Percentiles rank a stretch among this genome's conserved stretches.
These are phyloP conservation scores for Sarcophaga carnaria DNA, from an alignment of 2,888 invertebrate genomes.

Conservation along the genomic window DNA sequence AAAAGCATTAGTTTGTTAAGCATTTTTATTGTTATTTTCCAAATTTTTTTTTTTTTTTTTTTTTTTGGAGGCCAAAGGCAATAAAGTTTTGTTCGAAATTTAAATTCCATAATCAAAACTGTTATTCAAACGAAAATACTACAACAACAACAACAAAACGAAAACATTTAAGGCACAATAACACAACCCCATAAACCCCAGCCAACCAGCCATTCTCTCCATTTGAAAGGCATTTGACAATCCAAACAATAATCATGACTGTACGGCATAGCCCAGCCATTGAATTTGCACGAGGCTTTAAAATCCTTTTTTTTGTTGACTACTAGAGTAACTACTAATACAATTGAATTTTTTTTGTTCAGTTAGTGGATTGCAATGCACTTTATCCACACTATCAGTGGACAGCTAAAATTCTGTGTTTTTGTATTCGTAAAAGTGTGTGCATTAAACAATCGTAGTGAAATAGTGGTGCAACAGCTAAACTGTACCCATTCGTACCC, in stretches of 20 bases:
- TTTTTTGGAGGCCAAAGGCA: neutral
- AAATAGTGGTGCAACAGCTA: conserved; percentile 34
- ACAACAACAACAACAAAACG: neutral
- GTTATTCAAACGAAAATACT: neutral
- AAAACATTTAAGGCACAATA: neutral
- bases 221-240: neutral
- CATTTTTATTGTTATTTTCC: conserved; percentile 22
- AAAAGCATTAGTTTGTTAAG: conserved; percentile 39
- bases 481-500: neutral
- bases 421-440: neutral
- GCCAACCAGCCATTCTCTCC: neutral
- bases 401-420: neutral
- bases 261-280: no score
- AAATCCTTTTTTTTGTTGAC: no score
- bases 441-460: conserved; percentile 18
- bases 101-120: conserved; percentile 35
- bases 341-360: no score
- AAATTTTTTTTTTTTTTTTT: no score
- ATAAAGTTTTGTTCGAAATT: neutral
- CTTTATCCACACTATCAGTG: no score
- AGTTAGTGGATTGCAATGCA: no score
- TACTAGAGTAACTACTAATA: no score
- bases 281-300: no score
- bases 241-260: no score
- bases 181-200: no score